phyloP scores from a whole-genome alignment of 1,140 invertebrate species.

The Bathynomus jamesi region DNA sequence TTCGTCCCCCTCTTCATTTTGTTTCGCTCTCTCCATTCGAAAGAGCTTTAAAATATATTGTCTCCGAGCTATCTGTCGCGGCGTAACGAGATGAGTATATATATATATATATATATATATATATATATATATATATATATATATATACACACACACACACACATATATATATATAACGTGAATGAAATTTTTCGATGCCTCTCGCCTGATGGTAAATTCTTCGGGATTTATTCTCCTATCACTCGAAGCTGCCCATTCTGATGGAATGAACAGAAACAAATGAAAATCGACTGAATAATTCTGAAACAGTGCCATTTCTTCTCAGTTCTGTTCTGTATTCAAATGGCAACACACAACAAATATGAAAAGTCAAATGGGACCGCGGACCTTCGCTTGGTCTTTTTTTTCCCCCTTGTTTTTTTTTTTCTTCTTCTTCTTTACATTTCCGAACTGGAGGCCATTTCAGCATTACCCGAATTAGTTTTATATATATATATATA shows the following conservation, averaged over 20 bases:
- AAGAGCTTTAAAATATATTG: no score
- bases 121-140: slow-evolving; percentile 3
- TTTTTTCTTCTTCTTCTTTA: slow-evolving; percentile 28
- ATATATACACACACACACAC: background rate
- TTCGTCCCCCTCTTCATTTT: no score
- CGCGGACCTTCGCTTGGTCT: slow-evolving; percentile 25
- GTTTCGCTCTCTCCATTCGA: no score
- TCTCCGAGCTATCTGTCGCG: no score
- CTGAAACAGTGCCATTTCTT: slow-evolving; percentile 28
- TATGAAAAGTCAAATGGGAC: slow-evolving; percentile 36
- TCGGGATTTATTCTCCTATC: slow-evolving; percentile 5
- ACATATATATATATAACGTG: background rate
- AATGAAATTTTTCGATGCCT: background rate
- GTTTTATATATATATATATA: background rate
- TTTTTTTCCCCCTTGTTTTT: no score
- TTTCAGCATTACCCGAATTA: slow-evolving; percentile 11
- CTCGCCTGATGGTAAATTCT: background rate
- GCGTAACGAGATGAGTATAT: background rate
- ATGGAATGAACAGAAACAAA: slow-evolving; percentile 8
- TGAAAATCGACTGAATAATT: slow-evolving; percentile 26
- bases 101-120: slow-evolving; percentile 2
- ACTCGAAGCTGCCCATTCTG: slow-evolving; percentile 4
- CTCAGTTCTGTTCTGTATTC: slow-evolving; percentile 32
- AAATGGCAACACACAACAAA: slow-evolving; percentile 36
- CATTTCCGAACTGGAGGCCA: slow-evolving; percentile 32